Base-by-base conservation (phyloP, 2,888 invertebrate genomes). In the Drosophila limbata region DNA sequence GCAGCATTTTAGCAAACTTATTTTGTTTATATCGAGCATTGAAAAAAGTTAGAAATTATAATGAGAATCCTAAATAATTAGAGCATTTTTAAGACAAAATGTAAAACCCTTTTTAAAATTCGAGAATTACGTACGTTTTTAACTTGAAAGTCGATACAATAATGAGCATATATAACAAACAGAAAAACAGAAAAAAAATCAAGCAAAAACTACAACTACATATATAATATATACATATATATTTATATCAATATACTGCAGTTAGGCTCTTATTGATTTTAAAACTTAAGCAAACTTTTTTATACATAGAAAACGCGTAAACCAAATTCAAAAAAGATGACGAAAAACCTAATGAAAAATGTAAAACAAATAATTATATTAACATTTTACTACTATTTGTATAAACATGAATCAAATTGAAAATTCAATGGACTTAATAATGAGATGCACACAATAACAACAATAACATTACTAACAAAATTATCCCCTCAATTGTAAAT, bases 91-190 rank as follows among this genome's bases (percentile, higher is more conserved):
- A 56, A 63, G 40, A 15, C 39, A 64, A 60, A 48, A 42, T 44
- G 28, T 44, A 61, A 64, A 37, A 13, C 59, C 52, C 40, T 21
- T 77, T 77, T 78, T 67, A 74, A 81, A 76, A 63, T 62, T 68
- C 33, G 65, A 69, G 45, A 63, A 70, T 35, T 68, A 67, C 52
- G 51, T 59, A 63, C 70, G 84, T 84, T 80, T 79, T 82, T 81
- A 86, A 77, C 70, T 75, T 66, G 79, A 73, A 79, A 77, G 48
- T 81, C 74, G 69, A 80, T 79, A 86, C 76, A 89, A 88, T 84
- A 83, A 83, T 76, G 81, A 84, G 76, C 79, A 81, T 75, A 81
- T 78, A 75, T 81, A 82, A 68, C 74, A 79, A 78, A 75, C 11
- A 17, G 3, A 48, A 17, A 33, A 33, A 1, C 10, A 73, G 56